Evolutionary conservation across 2,113 vertebrate genomes (phyloP).

Genomic region (Bombycilla garrulus): DNA sequence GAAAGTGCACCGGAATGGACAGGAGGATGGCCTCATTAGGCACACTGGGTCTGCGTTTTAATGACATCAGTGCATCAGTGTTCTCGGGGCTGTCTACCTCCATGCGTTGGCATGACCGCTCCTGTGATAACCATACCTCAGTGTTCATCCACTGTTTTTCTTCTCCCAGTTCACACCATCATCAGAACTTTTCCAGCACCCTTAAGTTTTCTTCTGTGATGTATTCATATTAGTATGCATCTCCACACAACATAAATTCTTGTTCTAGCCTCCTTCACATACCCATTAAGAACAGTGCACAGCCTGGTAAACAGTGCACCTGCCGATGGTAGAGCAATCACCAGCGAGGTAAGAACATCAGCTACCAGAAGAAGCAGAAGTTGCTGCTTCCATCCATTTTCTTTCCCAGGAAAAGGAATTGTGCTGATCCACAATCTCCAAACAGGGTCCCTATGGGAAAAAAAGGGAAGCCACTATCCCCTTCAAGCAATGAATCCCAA

Average conservation of each 20-base stretch:
- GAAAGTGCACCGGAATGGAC: not conserved
- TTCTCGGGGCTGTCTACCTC: not conserved
- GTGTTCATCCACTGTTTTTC: not conserved
- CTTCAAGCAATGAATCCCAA: not conserved
- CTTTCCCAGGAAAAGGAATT: not conserved
- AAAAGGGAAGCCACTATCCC: not conserved
- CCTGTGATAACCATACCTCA: not conserved
- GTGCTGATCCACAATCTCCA: not conserved
- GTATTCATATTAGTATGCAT: not conserved
- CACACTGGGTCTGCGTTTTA: not conserved
- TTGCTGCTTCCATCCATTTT: not conserved
- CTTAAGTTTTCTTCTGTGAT: not conserved
- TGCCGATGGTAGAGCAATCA: not conserved
- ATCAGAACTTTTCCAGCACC: not conserved
- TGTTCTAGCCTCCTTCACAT: not conserved
- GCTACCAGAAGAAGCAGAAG: not conserved
- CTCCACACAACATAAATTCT: not conserved
- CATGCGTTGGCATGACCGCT: not conserved
- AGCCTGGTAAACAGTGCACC: not conserved
- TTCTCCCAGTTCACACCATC: not conserved
- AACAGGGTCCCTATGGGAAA: not conserved
- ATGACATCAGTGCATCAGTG: not conserved
- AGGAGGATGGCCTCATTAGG: not conserved
- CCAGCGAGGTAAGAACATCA: not conserved
- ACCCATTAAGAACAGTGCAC: not conserved